Evolutionary conservation across 2,797 vertebrate genomes (phyloP).

Genomic region (Miichthys miiuy): DNA sequence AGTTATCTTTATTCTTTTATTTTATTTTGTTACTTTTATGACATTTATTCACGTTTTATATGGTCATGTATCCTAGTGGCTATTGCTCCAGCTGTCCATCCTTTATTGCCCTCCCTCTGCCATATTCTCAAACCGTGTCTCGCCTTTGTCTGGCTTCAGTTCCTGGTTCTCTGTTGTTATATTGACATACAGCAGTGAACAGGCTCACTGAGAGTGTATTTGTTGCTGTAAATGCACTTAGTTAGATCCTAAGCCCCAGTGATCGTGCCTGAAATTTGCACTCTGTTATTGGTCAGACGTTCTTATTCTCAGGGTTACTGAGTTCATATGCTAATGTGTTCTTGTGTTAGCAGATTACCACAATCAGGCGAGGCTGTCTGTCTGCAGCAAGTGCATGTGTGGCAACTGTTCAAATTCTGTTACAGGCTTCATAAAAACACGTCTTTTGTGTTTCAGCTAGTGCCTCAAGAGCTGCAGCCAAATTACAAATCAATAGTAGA

Average conservation of each 20-base stretch:
- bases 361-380: constrained; percentile 24
- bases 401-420: constrained; percentile 23
- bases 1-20: too few species aligned
- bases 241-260: constrained; percentile 50
- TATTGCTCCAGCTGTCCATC: too few species aligned
- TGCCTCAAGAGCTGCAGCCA: constrained; percentile 8
- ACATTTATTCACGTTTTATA: too few species aligned
- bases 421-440: constrained; percentile 2
- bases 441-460: background rate
- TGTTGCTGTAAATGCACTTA: constrained; percentile 44
- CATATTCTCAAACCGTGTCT: too few species aligned
- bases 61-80: too few species aligned
- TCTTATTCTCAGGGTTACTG: constrained; percentile 63
- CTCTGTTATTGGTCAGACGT: constrained; percentile 43
- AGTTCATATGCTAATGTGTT: constrained; percentile 64
- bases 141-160: too few species aligned
- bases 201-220: constrained; percentile 22
- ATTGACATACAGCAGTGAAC: background rate
- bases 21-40: too few species aligned
- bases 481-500: background rate
- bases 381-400: constrained; percentile 34
- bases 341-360: constrained; percentile 67
- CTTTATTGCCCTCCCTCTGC: too few species aligned
- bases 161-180: too few species aligned
- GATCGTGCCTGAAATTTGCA: constrained; percentile 44